Conservation (phyloP, 2,888 invertebrate species). For the Rutpela maculata region DNA sequence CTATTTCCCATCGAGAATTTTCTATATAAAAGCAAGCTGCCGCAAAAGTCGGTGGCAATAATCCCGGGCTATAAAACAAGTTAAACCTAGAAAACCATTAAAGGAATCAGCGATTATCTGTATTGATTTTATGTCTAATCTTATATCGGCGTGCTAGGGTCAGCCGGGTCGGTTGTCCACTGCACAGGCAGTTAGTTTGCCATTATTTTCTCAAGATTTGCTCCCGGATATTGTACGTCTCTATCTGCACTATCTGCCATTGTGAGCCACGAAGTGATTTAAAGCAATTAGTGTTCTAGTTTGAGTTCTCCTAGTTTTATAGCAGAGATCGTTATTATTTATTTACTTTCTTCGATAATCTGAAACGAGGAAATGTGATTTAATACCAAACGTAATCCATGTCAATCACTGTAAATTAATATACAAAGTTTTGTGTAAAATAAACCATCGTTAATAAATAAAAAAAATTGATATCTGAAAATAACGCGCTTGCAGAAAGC, state of each 20-base stretch:
- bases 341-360: conserved; percentile 1
- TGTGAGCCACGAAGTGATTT: conserved; percentile 37
- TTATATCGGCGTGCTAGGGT: conserved; percentile 60
- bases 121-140: conserved; percentile 70
- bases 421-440: no score
- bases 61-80: conserved; percentile 63
- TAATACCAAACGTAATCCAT: not conserved
- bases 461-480: no score
- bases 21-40: conserved; percentile 57
- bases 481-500: no score
- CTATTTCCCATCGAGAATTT: conserved; percentile 53
- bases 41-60: conserved; percentile 59
- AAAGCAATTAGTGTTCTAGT: conserved; percentile 46
- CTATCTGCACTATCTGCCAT: conserved; percentile 41
- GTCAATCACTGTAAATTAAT: no score
- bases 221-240: conserved; percentile 48
- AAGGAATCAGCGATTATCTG: conserved; percentile 71
- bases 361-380: not conserved
- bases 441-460: no score
- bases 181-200: conserved; percentile 56
- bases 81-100: conserved; percentile 68
- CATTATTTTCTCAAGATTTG: conserved; percentile 58
- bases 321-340: not conserved
- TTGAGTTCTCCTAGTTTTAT: conserved; percentile 24
- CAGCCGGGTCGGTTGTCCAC: conserved; percentile 49